Base-by-base conservation (phyloP, 2,888 invertebrate genomes). In the Eubasilissa splendida region DNA sequence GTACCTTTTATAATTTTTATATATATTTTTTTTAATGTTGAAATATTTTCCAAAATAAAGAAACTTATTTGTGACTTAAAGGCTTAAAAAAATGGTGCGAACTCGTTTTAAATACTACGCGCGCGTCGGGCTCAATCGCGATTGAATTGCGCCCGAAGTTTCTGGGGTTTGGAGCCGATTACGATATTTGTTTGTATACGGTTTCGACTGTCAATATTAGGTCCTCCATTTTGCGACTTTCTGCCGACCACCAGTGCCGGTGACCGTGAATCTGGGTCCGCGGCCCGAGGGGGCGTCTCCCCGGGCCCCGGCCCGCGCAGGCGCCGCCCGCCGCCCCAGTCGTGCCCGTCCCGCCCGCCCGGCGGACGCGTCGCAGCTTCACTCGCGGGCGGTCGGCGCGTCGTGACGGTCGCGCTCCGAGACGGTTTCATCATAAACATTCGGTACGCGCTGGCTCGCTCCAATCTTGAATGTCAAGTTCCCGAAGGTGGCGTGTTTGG, bases 231-330 rank as follows among this genome's bases (percentile, higher is more conserved):
- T 63, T 33, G 22, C 63, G 31, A 11, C 22, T 63, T 5, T 63
- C 33, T 22, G 63, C 22, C 22, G 60, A 9, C 31, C 60, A 22
- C 63, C 10, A 63, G 63, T 22, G 22, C 63, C 63, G 63, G 63
- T 63, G 63, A 63, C 63, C 63, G 63, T 63, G 63, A 63, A 63
- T 63, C 33, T 31, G 4, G 14, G 22, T 60, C 31, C 31, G 22
- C 22, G 22, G 11, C 63, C 63, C 63, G 22, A 31, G 63, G 63
- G 63, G 63, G 63, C 63, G 63, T 63, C 63, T 33, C 63, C 63
- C 31, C 9, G 22, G 63, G 31, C 63, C 60, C 60, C 60, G 60
- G 60, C 60, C 4, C 63, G 63, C 63, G 63, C 63, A 63, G 1
- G 63, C 63, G 63, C 63, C 63, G 42, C 42, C 60, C 11, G 31